A percentile compares a stretch with the other conserved stretches of the same genome.
These are phyloP conservation scores for Catostomus latipinnis DNA, from an alignment of 2,797 vertebrate species.

Conservation along the genomic window DNA sequence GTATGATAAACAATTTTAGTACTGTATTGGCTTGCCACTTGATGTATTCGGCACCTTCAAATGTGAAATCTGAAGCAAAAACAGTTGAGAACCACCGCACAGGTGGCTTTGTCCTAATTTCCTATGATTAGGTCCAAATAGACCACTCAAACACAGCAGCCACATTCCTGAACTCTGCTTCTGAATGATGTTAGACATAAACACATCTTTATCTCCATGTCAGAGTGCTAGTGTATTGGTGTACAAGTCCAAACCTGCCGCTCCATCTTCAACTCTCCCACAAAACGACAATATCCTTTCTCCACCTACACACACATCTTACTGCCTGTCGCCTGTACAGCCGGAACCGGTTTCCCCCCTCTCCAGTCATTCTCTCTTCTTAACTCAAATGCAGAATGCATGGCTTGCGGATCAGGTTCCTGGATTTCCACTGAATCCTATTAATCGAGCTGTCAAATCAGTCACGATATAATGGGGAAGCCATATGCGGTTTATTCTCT, in stretches of 20 bases:
- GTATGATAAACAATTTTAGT: too few relatives aligned
- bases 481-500: not conserved
- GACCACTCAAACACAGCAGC: not conserved
- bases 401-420: constrained; percentile 17
- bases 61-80: not conserved
- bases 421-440: not conserved
- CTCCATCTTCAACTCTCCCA: constrained; percentile 20
- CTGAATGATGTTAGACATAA: not conserved
- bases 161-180: not conserved
- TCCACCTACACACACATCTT: constrained; percentile 6
- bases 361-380: not conserved
- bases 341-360: constrained; percentile 42
- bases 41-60: too few relatives aligned
- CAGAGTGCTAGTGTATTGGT: constrained; percentile 11
- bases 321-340: constrained; percentile 26
- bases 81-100: not conserved
- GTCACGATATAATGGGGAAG: not conserved
- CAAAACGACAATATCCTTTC: constrained; percentile 29
- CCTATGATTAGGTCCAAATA: not conserved
- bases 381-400: not conserved
- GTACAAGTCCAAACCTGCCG: constrained; percentile 55
- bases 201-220: not conserved
- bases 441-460: constrained; percentile 16
- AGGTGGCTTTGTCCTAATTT: not conserved
- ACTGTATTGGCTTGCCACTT: too few relatives aligned